These are phyloP conservation scores for Drosophila baimaii DNA, from an alignment of 1,140 invertebrate species.

Conservation along the genomic window DNA sequence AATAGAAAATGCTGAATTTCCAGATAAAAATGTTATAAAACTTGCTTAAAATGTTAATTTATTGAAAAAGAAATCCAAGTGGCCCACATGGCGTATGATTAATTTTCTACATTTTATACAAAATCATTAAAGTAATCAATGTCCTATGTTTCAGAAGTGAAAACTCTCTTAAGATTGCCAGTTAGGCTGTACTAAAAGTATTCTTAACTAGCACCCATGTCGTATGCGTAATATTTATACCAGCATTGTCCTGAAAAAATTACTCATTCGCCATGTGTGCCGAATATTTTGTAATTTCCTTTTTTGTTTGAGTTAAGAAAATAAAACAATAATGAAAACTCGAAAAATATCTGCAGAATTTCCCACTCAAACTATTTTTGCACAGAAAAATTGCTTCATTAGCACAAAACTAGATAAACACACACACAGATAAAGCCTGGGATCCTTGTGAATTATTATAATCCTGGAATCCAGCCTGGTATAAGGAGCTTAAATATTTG, in stretches of 20 bases:
- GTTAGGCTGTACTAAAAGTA: too few relatives aligned
- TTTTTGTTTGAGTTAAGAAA: background rate
- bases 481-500: constrained; percentile 18
- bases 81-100: background rate
- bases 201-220: background rate
- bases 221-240: constrained; percentile 3
- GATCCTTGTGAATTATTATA: constrained; percentile 17
- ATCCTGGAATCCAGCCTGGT: background rate
- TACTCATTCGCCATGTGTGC: background rate
- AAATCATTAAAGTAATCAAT: background rate
- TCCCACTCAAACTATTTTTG: background rate
- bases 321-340: too few relatives aligned
- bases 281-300: background rate
- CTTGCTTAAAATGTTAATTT: background rate
- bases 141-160: fast-evolving
- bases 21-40: background rate
- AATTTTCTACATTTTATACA: background rate
- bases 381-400: constrained; percentile 59
- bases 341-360: background rate
- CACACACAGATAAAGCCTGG: background rate
- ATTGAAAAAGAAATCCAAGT: background rate
- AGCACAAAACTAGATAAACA: constrained; percentile 43
- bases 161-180: background rate
- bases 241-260: background rate
- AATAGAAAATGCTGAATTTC: background rate